phyloP scores from a whole-genome alignment of 2,113 vertebrate species.

The Oxyruncus cristatus region DNA sequence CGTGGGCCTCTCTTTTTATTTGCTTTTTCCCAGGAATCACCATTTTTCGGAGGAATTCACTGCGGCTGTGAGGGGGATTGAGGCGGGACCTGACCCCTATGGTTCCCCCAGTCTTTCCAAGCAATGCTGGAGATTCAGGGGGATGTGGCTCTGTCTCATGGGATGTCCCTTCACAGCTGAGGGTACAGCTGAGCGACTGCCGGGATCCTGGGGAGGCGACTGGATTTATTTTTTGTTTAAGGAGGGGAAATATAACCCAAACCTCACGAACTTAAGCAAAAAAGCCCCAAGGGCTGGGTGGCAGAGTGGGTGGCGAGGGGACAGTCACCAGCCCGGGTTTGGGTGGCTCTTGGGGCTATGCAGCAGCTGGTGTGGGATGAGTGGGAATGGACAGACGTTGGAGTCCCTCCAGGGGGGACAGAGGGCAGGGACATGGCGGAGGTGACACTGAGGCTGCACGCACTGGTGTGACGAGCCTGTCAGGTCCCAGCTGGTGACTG shows the following conservation, averaged over 20 bases:
- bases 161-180: not conserved
- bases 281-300: not conserved
- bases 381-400: no score
- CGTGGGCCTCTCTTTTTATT: accelerated
- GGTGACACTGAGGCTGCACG: not conserved
- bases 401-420: not conserved
- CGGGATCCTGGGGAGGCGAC: not conserved
- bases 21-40: not conserved
- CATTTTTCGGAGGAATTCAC: not conserved
- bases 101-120: not conserved
- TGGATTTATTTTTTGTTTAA: not conserved
- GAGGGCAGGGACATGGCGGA: not conserved
- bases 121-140: not conserved
- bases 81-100: not conserved
- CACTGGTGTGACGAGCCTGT: accelerated
- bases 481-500: not conserved
- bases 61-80: not conserved
- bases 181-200: not conserved
- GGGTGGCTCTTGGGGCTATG: not conserved
- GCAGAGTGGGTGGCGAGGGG: accelerated
- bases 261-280: not conserved
- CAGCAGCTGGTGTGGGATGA: not conserved
- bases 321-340: no score
- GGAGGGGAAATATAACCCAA: not conserved
- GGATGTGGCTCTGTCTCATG: not conserved